Base-by-base conservation (phyloP, 2,797 vertebrate species). In the Mus caroli region DNA sequence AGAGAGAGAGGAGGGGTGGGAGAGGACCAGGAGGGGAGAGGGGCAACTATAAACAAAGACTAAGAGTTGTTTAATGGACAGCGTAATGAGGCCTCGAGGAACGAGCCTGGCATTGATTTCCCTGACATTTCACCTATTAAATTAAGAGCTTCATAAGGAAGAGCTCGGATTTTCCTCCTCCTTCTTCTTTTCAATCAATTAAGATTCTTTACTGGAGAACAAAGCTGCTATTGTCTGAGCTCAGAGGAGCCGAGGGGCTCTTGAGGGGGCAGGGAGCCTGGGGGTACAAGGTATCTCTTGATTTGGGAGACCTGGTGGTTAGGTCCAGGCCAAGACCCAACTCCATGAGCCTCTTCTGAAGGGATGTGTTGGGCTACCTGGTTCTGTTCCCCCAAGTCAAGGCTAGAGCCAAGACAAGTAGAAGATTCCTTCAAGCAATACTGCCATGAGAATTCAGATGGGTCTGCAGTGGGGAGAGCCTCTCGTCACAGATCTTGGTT, bases 91-190 rank as follows among this genome's bases (percentile, higher is more conserved):
- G 97, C 97, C 95, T 90, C 92, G 75, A 98, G 97, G 98, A 98
- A 98, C 97, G 95, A 97, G 98, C 93, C 97, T 98, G 97, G 96
- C 95, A 94, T 67, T 98, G 98, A 98, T 98, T 98, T 97, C 97
- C 90, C 95, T 98, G 97, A 98, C 98, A 98, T 98, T 99, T 98
- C 98, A 98, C 98, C 97, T 98, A 98, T 98, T 98, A 98, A 98
- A 98, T 98, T 98, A 98, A 97, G 98, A 98, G 96, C 97, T 98
- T 98, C 97, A 97, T 97, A 98, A 98, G 96, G 98, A 98, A 98
- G 98, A 98, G 97, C 84, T 79, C 93, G 6, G 97, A 24, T 96
- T 97, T 97, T 97, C 96, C 97, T 95, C 83, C 50, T 95, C 88
- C 96, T 94, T 80, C 96, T 95, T 96, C 92, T 95, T 96, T 95